These are phyloP conservation scores for Semicossyphus pulcher DNA, from an alignment of 2,113 vertebrate genomes.

Conservation along the genomic window DNA sequence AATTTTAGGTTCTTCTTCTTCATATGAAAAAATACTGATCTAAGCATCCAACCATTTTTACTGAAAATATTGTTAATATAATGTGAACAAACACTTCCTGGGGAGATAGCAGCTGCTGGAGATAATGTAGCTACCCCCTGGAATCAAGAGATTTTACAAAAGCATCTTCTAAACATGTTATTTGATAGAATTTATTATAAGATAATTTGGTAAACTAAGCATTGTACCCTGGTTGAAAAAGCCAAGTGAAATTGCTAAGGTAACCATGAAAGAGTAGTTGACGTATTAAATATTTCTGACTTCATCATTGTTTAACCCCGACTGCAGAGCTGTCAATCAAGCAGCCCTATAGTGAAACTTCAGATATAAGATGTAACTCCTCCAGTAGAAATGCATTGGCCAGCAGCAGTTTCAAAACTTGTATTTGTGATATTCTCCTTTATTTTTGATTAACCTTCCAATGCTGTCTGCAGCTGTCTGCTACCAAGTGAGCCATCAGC, in stretches of 20 bases:
- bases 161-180: too few species aligned
- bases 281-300: constrained; percentile 6
- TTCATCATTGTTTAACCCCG: constrained; percentile 17
- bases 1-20: too few species aligned
- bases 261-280: neutral
- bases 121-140: too few species aligned
- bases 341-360: constrained; percentile 10
- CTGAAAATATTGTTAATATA: too few species aligned
- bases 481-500: constrained; percentile 63
- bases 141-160: too few species aligned
- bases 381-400: constrained; percentile 27
- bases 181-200: neutral
- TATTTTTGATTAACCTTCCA: constrained; percentile 75
- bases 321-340: constrained; percentile 14
- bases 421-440: constrained; percentile 66
- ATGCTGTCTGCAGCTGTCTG: constrained; percentile 44
- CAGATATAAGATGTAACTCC: too few species aligned
- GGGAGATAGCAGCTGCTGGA: too few species aligned
- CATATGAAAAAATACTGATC: too few species aligned
- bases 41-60: too few species aligned
- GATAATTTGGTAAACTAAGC: neutral
- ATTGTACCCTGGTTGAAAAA: neutral
- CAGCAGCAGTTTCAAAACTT: too few species aligned
- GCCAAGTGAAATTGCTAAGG: neutral
- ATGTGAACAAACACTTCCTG: too few species aligned